Conservation (phyloP, 2,888 invertebrate species). For the Heliconius erato region DNA sequence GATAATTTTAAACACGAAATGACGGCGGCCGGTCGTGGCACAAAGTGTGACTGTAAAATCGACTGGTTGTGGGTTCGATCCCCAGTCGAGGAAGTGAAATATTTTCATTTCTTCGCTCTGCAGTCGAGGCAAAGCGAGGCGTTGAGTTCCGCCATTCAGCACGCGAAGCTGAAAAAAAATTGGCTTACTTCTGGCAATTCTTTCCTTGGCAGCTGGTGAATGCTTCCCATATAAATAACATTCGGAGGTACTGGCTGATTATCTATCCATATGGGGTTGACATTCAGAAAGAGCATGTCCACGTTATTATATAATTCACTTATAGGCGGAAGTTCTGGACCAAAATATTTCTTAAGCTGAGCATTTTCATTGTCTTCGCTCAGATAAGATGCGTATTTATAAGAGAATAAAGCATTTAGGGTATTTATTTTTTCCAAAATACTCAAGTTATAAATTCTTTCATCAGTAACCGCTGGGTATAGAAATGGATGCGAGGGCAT, state of each 20-base stretch:
- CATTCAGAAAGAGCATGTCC: slow-evolving; percentile 73
- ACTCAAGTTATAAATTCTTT: slow-evolving; percentile 54
- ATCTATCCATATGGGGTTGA: slow-evolving; percentile 67
- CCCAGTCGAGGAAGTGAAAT: no score
- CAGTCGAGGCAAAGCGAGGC: no score
- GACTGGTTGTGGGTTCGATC: no score
- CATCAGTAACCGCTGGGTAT: slow-evolving; percentile 43
- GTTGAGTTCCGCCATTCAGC: no score
- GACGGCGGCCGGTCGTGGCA: no score
- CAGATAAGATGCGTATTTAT: slow-evolving; percentile 18
- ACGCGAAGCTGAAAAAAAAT: no score
- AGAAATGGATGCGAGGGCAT: slow-evolving; percentile 55
- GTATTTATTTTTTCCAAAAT: slow-evolving; percentile 56
- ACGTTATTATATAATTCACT: slow-evolving; percentile 59
- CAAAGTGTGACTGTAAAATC: no score
- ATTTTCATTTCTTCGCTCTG: no score
- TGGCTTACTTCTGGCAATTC: slow-evolving; percentile 62
- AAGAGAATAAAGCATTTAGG: slow-evolving; percentile 50
- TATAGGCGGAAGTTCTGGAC: slow-evolving; percentile 56
- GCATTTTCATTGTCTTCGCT: slow-evolving; percentile 48
- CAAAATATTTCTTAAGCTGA: slow-evolving; percentile 56
- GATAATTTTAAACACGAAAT: no score
- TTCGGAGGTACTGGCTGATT: slow-evolving; percentile 73
- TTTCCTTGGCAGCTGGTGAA: slow-evolving; percentile 67
- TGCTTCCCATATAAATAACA: slow-evolving; percentile 72